Percentiles rank a stretch among this genome's conserved stretches.
phyloP scores from a whole-genome alignment of 2,888 invertebrate species.

The Papilio elwesi region DNA sequence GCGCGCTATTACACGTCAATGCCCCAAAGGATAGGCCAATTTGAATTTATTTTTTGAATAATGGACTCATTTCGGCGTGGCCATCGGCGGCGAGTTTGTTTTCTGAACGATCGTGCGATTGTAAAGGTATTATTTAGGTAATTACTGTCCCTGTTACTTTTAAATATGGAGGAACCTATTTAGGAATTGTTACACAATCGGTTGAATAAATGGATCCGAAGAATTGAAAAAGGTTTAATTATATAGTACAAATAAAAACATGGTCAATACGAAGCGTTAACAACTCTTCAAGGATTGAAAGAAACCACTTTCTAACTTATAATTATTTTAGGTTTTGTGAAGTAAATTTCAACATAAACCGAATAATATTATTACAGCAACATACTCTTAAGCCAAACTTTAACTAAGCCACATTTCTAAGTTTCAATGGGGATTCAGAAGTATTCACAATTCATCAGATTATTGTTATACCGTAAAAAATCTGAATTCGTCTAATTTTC shows the following conservation, averaged over 20 bases:
- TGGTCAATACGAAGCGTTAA: background rate
- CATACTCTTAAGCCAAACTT: no score
- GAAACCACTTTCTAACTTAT: no score
- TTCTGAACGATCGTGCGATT: slow-evolving; percentile 45
- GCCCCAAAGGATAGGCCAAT: slow-evolving; percentile 78
- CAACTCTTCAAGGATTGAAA: background rate
- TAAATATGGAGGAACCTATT: slow-evolving; percentile 1
- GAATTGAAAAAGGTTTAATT: background rate
- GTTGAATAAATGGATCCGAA: background rate
- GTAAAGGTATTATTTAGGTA: slow-evolving; percentile 33
- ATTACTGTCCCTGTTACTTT: slow-evolving; percentile 43
- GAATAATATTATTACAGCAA: no score
- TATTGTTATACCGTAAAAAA: no score
- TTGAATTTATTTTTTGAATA: slow-evolving; percentile 76
- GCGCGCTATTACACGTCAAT: slow-evolving; percentile 84
- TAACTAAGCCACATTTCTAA: no score
- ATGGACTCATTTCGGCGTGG: slow-evolving; percentile 70
- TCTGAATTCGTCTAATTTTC: no score
- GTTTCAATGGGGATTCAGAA: no score
- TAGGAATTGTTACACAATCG: slow-evolving; percentile 9
- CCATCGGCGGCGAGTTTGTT: slow-evolving; percentile 72
- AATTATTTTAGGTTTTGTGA: no score
- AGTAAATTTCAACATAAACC: no score
- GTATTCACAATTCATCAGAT: no score
- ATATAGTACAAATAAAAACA: background rate